Base-by-base conservation (phyloP, 2,797 vertebrate species). In the Telmatherina bonti region DNA sequence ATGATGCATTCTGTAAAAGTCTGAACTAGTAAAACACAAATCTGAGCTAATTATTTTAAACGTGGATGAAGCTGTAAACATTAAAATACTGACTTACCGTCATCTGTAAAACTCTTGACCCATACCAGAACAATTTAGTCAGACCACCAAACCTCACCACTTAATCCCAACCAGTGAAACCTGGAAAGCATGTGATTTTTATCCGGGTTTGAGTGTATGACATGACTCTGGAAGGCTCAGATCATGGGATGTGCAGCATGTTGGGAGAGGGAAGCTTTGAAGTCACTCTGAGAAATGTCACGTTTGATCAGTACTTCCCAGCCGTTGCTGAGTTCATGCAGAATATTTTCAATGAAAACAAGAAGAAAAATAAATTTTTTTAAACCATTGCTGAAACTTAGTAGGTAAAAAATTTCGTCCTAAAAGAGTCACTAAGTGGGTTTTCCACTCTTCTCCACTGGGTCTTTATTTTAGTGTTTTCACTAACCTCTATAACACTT, bases 141-240 rank as follows among this genome's bases (percentile, higher is more conserved):
- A 64, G 67, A 49, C 69, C 62, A 57, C 8, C 54, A 15, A 45
- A 62, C 61, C 41, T 53, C 29, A 45, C 26, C 47, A 70, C 70
- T 59, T 75, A 38, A 76, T 81, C 67, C 78, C 84, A 61, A 54
- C 38, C 43, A 57, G 52, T 72, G 72, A 72, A 83, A 80, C 82
- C 79, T 83, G 68, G 55, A 69, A 59, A 83, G 51, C 88, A 88
- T 63, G 72, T 81, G 81, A 90, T 84, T 35, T 52, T 20, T 71
- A 62, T 56, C 22, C 60, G 35, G 64, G 67, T 57, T 20, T 57
- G 38, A 76, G 33, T 61, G 35, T 64, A 43, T 72, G 81, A 75
- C 71, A 56, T 18, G 72, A 64, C 67, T 82, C 41, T 72, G 61
- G 49, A 68, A 52, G 76, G 11, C 68, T 82, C 72, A 24, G 76